Percentiles rank a stretch among this genome's conserved stretches.
phyloP scores from a whole-genome alignment of 2,113 vertebrate species.

The Siniperca knerii region DNA sequence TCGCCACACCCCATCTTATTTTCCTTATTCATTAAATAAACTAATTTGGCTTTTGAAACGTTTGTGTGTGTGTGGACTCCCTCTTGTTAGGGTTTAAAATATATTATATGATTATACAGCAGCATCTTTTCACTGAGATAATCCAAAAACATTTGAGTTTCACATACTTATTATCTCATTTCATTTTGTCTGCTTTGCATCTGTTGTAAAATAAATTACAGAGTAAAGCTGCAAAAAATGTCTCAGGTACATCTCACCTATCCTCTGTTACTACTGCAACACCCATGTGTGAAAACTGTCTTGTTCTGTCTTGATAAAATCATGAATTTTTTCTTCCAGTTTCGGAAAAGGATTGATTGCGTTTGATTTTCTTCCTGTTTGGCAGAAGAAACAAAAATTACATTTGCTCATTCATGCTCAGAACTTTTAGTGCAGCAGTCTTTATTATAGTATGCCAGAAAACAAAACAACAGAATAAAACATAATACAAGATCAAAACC shows the following conservation, averaged over 20 bases:
- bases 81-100: background rate
- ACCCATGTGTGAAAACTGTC: background rate
- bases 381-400: background rate
- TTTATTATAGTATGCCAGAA: constrained; percentile 74
- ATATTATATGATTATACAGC: no score
- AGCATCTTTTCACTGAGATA: no score
- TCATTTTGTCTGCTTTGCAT: background rate
- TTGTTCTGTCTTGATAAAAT: no score
- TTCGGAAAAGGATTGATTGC: no score
- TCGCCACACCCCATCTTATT: background rate
- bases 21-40: background rate
- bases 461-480: constrained; percentile 57
- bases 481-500: constrained; percentile 50
- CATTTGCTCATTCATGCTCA: background rate
- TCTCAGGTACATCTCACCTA: no score
- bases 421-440: constrained; percentile 30
- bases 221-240: background rate
- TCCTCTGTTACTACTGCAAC: no score
- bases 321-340: no score
- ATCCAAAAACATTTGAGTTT: background rate
- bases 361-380: no score
- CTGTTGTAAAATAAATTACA: background rate
- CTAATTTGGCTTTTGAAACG: background rate
- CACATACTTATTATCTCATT: background rate
- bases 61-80: background rate